Evolutionary conservation across 2,797 vertebrate genomes (phyloP).

Genomic region (Todus mexicanus): DNA sequence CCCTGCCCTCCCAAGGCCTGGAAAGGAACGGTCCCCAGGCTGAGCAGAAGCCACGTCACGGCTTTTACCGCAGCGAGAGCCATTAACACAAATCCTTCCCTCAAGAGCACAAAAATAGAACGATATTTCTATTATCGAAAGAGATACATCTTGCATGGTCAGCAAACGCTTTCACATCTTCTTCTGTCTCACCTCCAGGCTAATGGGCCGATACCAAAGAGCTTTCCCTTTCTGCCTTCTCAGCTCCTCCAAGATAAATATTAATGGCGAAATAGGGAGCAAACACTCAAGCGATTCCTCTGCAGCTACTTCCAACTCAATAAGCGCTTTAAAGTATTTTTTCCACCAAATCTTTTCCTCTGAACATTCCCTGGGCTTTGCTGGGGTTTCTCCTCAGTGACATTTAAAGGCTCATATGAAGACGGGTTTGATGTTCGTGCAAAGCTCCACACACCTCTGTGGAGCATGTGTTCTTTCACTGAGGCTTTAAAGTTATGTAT

Average conservation of each 20-base stretch:
- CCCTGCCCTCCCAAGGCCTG: not conserved
- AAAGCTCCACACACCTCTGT: not conserved
- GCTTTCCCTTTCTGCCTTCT: conserved; percentile 12
- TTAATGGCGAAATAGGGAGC: not conserved
- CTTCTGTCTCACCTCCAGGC: not conserved
- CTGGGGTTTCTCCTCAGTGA: not conserved
- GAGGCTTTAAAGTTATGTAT: not conserved
- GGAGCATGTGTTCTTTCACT: not conserved
- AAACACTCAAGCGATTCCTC: not conserved
- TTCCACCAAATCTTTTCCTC: not conserved
- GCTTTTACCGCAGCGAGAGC: not conserved
- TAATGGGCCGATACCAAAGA: not conserved
- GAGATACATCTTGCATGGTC: not conserved
- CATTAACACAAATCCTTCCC: not conserved
- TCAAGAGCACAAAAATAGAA: not conserved
- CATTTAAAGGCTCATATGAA: not conserved
- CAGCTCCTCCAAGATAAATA: conserved; percentile 28
- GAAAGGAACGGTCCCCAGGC: not conserved
- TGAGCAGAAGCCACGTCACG: not conserved
- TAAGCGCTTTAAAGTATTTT: not conserved
- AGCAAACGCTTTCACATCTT: not conserved
- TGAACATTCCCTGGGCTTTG: not conserved
- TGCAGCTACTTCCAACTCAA: not conserved
- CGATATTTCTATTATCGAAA: not conserved
- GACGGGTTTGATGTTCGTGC: not conserved